Evolutionary conservation across 2,113 vertebrate genomes (phyloP), one percentile per base, ranked within the genome.

Genomic region (Rhynchopsitta pachyrhyncha): DNA sequence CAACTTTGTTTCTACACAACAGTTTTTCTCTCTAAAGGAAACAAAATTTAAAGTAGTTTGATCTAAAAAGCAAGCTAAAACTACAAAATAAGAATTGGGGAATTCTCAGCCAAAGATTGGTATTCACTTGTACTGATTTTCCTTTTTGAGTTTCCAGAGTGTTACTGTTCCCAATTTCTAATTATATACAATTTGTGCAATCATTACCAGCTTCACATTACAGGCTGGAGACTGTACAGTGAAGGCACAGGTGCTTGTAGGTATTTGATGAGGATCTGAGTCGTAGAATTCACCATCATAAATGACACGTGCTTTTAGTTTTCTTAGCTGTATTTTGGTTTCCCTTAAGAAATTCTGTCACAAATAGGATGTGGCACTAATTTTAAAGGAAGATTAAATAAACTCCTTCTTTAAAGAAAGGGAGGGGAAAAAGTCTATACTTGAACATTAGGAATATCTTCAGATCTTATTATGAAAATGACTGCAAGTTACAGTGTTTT

Each of bases 371-470:
- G 6, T 60, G 31, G 1, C 6, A 41, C 7, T 49, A 9, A 52
- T 80, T 90, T 74, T 66, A 41, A 82, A 79, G 17, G 13, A 42
- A 52, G 13, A n/a, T 44, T 67, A 83, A 80, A 44, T 33, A 70
- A 70, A 52, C 4, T 68, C 8, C 46, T 66, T 64, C 41, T 63
- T 64, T 91, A 42, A 50, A 19, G 13, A n/a, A 29, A 37, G 2
- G 3, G 18, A 24, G 7, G 3, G 0, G 4, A 6, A 18, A 9
- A 12, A 3, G 17, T 25, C n/a, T 49, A 0, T 79, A 7, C 2
- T 79, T 73, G 27, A 41, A 42, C 13, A 9, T 64, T n/a, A 67
- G 37, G 19, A 44, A n/a, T 42, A 6, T 35, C 29, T 79, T 90
- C 59, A 63, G 41, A 74, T 53, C 11, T 64, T 59, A 22, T 2